A percentile compares a stretch with the other conserved stretches of the same genome.
These are phyloP conservation scores for Drosophila eohydei DNA, from an alignment of 2,888 invertebrate species.

Conservation along the genomic window DNA sequence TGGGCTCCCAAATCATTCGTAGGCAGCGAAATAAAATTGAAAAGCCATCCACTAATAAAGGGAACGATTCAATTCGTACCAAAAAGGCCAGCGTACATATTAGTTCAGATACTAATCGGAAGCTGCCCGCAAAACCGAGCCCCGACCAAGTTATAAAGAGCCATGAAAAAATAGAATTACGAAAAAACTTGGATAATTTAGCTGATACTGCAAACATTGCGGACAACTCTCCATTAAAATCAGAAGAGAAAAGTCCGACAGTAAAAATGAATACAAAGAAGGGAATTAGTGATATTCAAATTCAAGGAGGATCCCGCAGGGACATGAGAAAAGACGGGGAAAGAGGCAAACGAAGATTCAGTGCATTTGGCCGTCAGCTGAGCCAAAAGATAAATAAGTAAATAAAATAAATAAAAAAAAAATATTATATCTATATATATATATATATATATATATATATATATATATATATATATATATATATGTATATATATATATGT, in stretches of 20 bases:
- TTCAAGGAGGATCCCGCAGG: constrained; percentile 40
- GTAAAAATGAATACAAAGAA: background rate
- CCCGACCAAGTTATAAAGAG: background rate
- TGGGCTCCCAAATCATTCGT: constrained; percentile 13
- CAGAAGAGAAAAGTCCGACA: background rate
- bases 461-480: background rate
- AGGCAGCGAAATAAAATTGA: background rate
- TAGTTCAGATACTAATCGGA: no score
- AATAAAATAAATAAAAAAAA: no score
- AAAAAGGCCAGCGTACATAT: no score
- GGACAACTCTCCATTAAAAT: constrained; percentile 4
- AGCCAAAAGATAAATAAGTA: constrained; percentile 37
- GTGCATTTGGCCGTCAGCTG: constrained; percentile 7
- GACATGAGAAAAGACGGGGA: background rate
- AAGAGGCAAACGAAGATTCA: background rate
- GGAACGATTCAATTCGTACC: no score
- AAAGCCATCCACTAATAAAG: no score
- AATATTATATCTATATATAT: constrained; percentile 10
- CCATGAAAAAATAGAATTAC: background rate
- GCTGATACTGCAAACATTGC: constrained; percentile 10
- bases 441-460: background rate
- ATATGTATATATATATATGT: background rate
- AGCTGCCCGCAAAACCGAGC: background rate
- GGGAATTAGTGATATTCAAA: constrained; percentile 5
- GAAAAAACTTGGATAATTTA: background rate